A percentile compares a stretch with the other conserved stretches of the same genome.
Evolutionary conservation across 2,888 invertebrate genomes (phyloP).

Genomic region (Carpatolechia fugitivella): DNA sequence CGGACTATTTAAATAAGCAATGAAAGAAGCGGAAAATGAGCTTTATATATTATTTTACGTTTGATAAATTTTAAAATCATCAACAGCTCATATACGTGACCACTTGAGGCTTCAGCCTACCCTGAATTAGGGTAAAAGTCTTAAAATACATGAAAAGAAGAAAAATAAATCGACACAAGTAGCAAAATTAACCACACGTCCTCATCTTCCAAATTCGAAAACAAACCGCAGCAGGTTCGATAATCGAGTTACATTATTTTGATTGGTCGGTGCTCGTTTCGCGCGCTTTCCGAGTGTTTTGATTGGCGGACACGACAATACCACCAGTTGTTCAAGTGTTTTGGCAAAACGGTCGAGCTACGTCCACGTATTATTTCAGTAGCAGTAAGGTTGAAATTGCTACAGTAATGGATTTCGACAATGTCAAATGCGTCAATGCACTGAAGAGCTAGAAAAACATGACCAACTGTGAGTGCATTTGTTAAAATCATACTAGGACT

Average conservation of each 20-base stretch:
- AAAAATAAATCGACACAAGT: background rate
- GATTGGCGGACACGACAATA: constrained; percentile 60
- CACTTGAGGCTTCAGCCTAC: no score
- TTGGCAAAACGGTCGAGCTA: constrained; percentile 47
- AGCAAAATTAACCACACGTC: background rate
- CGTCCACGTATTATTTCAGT: background rate
- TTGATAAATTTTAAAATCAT: no score
- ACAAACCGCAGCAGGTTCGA: constrained; percentile 46
- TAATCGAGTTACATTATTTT: constrained; percentile 69
- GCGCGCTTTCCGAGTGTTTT: constrained; percentile 63
- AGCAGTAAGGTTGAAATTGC: constrained; percentile 26
- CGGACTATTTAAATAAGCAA: no score
- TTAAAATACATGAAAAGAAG: background rate
- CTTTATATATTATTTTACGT: no score
- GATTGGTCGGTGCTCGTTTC: constrained; percentile 61
- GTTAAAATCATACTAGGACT: constrained; percentile 49
- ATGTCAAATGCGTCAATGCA: constrained; percentile 55
- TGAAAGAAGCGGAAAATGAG: no score
- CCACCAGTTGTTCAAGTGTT: constrained; percentile 69
- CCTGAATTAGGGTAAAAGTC: no score
- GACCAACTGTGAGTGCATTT: constrained; percentile 62
- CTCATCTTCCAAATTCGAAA: constrained; percentile 13
- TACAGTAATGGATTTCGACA: constrained; percentile 19
- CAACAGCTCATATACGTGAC: no score
- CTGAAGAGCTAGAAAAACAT: constrained; percentile 63